phyloP scores from a whole-genome alignment of 1,140 invertebrate genomes.

The Orchesella cincta region DNA sequence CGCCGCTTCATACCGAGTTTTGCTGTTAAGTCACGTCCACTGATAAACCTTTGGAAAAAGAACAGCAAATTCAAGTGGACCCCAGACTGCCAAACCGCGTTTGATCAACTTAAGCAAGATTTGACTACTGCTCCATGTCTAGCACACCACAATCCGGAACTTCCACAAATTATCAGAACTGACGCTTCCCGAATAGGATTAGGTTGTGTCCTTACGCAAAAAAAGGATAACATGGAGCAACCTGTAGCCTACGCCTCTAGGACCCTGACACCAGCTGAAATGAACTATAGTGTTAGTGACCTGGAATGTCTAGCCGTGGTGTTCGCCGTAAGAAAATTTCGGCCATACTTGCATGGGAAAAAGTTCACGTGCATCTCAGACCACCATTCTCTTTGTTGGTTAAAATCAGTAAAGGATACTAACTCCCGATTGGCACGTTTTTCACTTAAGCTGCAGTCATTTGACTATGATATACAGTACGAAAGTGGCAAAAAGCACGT shows the following conservation, averaged over 20 bases:
- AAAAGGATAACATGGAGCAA: not conserved
- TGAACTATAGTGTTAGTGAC: not conserved
- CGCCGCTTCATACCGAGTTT: not conserved
- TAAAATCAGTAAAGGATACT: slow-evolving; percentile 8
- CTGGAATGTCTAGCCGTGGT: not conserved
- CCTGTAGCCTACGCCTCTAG: not conserved
- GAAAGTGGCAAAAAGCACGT: too few species aligned
- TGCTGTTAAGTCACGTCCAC: not conserved
- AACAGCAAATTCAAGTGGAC: not conserved
- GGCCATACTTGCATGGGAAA: too few species aligned
- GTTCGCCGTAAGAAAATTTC: not conserved
- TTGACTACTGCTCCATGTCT: not conserved
- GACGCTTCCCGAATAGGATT: slow-evolving; percentile 54
- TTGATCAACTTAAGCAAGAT: not conserved
- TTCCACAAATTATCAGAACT: slow-evolving; percentile 52
- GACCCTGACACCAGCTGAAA: not conserved
- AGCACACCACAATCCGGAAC: slow-evolving; percentile 45
- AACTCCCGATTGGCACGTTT: slow-evolving; percentile 15
- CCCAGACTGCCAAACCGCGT: not conserved
- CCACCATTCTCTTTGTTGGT: too few species aligned
- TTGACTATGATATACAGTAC: not conserved
- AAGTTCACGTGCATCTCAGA: too few species aligned
- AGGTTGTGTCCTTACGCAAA: slow-evolving; percentile 42
- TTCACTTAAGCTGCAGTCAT: not conserved
- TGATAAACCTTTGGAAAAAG: not conserved